Percentiles rank a stretch among this genome's conserved stretches.
Evolutionary conservation across 2,888 invertebrate genomes (phyloP).

Genomic region (Drosophila multiciliata): DNA sequence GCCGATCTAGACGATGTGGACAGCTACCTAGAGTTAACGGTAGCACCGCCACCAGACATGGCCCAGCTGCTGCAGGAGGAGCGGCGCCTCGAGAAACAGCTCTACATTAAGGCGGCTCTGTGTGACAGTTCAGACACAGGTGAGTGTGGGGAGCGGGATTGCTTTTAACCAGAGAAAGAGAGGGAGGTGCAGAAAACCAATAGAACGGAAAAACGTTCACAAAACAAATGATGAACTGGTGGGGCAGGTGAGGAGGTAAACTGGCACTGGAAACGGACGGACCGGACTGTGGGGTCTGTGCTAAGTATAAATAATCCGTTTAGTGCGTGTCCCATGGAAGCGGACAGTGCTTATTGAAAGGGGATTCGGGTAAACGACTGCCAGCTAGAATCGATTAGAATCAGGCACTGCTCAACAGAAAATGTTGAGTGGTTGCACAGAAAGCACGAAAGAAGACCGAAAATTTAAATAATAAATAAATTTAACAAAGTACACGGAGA

Average conservation of each 20-base stretch:
- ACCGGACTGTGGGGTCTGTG: conserved; percentile 40
- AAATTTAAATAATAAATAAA: not conserved
- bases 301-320: conserved; percentile 78
- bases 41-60: conserved; percentile 92
- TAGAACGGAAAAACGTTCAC: conserved; percentile 52
- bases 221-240: conserved; percentile 20
- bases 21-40: conserved; percentile 88
- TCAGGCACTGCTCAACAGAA: not conserved
- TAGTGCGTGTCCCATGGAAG: conserved; percentile 56
- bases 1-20: conserved; percentile 87
- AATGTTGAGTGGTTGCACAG: not conserved
- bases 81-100: conserved; percentile 90
- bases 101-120: conserved; percentile 90
- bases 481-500: not conserved
- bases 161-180: not conserved
- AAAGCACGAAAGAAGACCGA: not conserved
- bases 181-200: conserved; percentile 23
- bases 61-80: conserved; percentile 92
- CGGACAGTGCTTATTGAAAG: not conserved
- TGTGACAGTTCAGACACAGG: conserved; percentile 89
- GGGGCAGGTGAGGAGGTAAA: not conserved
- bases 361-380: not conserved
- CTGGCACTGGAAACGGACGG: conserved; percentile 18
- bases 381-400: not conserved
- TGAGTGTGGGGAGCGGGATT: conserved; percentile 56